A percentile compares a stretch with the other conserved stretches of the same genome.
These are phyloP conservation scores for Platyrinchus mystaceus DNA, from an alignment of 2,797 vertebrate species.

Conservation along the genomic window DNA sequence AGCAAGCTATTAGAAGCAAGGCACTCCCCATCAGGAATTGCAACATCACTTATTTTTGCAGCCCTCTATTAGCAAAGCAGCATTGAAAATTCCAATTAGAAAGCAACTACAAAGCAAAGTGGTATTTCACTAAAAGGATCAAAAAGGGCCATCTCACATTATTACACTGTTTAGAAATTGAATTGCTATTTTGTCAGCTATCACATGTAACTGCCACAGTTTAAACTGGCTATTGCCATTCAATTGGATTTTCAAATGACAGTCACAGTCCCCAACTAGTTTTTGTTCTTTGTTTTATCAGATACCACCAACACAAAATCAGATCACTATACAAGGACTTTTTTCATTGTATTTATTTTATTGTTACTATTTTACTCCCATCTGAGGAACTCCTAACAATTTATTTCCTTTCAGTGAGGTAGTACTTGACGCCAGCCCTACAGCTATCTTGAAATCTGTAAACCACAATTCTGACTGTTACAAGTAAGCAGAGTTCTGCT, in stretches of 20 bases:
- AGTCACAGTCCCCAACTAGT: neutral
- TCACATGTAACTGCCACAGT: neutral
- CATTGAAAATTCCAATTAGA: neutral
- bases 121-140: neutral
- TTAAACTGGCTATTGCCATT: neutral
- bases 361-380: neutral
- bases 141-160: neutral
- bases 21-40: neutral
- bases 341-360: neutral
- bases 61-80: neutral
- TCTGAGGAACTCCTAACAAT: neutral
- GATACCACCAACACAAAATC: neutral
- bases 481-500: neutral
- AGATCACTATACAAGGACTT: neutral
- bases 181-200: neutral
- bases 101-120: neutral
- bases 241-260: neutral
- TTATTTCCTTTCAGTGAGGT: neutral
- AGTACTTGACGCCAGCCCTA: neutral
- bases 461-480: neutral
- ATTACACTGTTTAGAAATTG: neutral
- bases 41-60: neutral
- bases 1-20: neutral
- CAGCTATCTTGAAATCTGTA: neutral
- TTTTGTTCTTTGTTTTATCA: neutral